Evolutionary conservation across 2,113 vertebrate species (phyloP).

Genomic region (Plecotus auritus): DNA sequence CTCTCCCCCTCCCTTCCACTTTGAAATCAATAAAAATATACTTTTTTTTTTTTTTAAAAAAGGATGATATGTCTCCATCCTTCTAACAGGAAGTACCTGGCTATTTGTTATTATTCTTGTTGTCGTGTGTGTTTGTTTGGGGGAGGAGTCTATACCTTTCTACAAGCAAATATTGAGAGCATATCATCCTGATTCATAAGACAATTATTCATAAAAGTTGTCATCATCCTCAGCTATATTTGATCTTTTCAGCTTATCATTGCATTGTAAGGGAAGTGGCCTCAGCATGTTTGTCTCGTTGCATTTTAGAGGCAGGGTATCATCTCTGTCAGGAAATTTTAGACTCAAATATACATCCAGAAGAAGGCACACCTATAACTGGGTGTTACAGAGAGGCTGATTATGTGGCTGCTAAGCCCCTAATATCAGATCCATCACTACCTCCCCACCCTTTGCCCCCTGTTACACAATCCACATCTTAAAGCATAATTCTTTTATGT

Average conservation of each 20-base stretch:
- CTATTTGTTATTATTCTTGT: background rate
- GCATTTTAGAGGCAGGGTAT: background rate
- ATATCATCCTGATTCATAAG: background rate
- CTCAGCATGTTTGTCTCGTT: background rate
- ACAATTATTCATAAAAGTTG: background rate
- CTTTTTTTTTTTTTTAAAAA: no score
- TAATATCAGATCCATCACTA: background rate
- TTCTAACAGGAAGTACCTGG: background rate
- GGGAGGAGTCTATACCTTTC: background rate
- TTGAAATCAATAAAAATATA: no score
- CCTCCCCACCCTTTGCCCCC: rapidly evolving
- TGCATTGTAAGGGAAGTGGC: background rate
- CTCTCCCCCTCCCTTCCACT: no score
- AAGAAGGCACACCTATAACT: background rate
- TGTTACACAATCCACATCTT: background rate
- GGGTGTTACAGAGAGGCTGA: background rate
- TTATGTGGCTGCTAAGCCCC: background rate
- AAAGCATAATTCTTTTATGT: background rate
- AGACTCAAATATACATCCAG: background rate
- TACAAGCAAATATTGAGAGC: background rate
- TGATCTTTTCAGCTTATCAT: background rate
- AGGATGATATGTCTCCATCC: background rate
- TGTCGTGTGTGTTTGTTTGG: background rate
- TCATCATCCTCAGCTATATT: background rate
- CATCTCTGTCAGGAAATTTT: background rate